Evolutionary conservation across 2,797 vertebrate species (phyloP).

Genomic region (Orientallactaga sibirica): DNA sequence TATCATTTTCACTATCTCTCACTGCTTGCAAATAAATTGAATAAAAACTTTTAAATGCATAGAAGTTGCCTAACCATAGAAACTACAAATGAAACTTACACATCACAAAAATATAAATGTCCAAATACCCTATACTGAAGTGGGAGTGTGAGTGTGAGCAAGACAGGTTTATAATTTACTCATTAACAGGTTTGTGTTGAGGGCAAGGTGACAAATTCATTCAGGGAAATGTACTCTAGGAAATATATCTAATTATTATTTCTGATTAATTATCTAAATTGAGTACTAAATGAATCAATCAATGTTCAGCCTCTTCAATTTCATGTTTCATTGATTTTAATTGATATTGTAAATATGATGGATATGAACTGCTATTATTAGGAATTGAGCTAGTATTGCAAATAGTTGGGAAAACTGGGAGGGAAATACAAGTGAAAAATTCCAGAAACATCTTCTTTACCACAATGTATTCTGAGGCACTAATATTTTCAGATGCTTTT

Average conservation of each 20-base stretch:
- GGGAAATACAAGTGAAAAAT: neutral
- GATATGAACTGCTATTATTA: neutral
- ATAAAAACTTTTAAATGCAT: neutral
- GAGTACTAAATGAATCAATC: neutral
- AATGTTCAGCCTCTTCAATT: slow-evolving; percentile 45
- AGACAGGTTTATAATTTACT: neutral
- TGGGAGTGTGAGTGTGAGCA: neutral
- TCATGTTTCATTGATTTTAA: neutral
- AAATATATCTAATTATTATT: neutral
- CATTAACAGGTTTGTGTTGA: neutral
- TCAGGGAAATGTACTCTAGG: neutral
- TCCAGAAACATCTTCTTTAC: neutral
- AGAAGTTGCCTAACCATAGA: neutral
- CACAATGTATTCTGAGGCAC: neutral
- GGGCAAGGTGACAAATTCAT: neutral
- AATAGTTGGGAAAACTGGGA: neutral
- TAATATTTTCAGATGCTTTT: neutral
- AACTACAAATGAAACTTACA: neutral
- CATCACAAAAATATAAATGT: neutral
- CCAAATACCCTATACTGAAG: neutral
- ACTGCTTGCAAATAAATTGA: too few species aligned
- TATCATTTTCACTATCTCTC: too few species aligned
- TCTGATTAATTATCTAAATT: slow-evolving; percentile 11
- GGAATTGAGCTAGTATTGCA: neutral
- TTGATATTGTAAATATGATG: neutral